phyloP scores from a whole-genome alignment of 2,888 invertebrate genomes.

The Diarsia brunnea region DNA sequence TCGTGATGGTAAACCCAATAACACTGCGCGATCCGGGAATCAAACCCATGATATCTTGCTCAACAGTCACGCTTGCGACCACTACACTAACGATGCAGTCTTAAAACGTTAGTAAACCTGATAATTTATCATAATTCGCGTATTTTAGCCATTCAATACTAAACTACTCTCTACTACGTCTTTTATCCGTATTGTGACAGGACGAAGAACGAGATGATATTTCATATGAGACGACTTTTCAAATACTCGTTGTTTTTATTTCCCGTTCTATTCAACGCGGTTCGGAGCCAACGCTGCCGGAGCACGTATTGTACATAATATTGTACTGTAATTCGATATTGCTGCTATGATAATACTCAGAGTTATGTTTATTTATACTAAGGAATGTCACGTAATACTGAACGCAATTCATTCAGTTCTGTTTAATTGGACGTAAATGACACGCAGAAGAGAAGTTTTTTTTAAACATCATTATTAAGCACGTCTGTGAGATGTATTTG shows the following conservation, averaged over 20 bases:
- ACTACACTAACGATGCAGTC: too few species aligned
- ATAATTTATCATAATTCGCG: constrained; percentile 44
- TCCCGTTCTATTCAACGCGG: constrained; percentile 63
- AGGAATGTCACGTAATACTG: constrained; percentile 72
- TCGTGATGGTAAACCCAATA: too few species aligned
- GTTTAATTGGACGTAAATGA: constrained; percentile 78
- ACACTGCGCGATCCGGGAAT: too few species aligned
- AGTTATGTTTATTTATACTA: constrained; percentile 75
- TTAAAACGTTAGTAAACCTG: not conserved
- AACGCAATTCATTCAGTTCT: constrained; percentile 75
- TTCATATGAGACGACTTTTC: constrained; percentile 73
- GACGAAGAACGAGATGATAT: constrained; percentile 72
- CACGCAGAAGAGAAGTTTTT: constrained; percentile 46
- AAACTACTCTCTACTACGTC: constrained; percentile 32
- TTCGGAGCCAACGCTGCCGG: constrained; percentile 42
- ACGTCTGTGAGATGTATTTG: constrained; percentile 32
- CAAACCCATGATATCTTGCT: too few species aligned
- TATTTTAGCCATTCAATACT: constrained; percentile 29
- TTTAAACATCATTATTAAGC: constrained; percentile 42
- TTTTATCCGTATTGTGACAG: constrained; percentile 52
- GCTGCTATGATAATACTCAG: constrained; percentile 70
- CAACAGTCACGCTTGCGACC: too few species aligned
- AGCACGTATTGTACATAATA: constrained; percentile 69
- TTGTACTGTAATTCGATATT: constrained; percentile 74
- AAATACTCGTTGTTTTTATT: constrained; percentile 74